Conservation (phyloP, 1,140 invertebrate species). For the Diuraphis noxia region DNA sequence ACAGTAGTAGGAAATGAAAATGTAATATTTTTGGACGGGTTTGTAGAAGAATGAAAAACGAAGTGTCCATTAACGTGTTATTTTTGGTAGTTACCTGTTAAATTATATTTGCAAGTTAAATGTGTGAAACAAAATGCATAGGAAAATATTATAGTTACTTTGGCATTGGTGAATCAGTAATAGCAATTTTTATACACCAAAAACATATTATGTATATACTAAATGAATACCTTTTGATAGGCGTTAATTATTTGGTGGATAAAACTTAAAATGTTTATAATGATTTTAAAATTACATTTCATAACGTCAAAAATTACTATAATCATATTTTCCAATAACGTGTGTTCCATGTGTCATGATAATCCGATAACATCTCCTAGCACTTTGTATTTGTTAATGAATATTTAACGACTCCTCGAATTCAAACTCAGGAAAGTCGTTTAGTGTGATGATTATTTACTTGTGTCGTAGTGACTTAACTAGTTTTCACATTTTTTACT, state of each 20-base stretch:
- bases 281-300: neutral
- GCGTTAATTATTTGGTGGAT: neutral
- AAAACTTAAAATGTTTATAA: neutral
- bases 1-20: too few relatives aligned
- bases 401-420: neutral
- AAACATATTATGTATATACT: neutral
- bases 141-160: neutral
- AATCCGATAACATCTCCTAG: neutral
- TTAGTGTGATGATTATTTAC: neutral
- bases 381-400: neutral
- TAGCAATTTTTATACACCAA: neutral
- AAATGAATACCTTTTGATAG: neutral
- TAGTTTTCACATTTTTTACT: neutral
- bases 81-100: neutral
- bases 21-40: too few relatives aligned
- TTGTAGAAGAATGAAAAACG: too few relatives aligned
- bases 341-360: neutral
- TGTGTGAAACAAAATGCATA: neutral
- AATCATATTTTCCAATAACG: neutral
- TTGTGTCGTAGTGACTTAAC: neutral
- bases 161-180: neutral
- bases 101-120: neutral
- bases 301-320: neutral
- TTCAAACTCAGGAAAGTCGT: neutral
- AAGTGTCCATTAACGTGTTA: too few relatives aligned